A percentile compares a stretch with the other conserved stretches of the same genome.
These are phyloP conservation scores for Pogonognathellus flavescens DNA, from an alignment of 1,140 invertebrate genomes.

Conservation along the genomic window DNA sequence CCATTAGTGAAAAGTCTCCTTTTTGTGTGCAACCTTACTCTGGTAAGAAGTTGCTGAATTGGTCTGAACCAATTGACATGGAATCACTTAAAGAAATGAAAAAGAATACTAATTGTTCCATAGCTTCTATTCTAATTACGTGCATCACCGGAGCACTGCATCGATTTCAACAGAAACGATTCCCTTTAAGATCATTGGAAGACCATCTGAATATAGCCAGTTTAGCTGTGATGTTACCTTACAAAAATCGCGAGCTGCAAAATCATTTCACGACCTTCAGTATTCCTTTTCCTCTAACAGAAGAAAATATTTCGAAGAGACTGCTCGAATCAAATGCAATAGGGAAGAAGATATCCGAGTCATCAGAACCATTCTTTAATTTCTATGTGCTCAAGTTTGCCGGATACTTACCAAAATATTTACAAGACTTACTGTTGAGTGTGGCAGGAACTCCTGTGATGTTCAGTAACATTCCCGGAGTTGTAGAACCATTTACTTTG, in stretches of 20 bases:
- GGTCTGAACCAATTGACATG: conserved; percentile 28
- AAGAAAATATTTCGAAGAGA: conserved; percentile 6
- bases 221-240: conserved; percentile 56
- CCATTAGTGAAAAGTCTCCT: not conserved
- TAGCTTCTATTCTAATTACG: conserved; percentile 51
- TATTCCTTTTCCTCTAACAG: conserved; percentile 12
- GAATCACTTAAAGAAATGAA: conserved; percentile 44
- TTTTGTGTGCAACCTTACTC: not conserved
- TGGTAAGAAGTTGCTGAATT: conserved; percentile 39
- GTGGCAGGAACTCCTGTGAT: conserved; percentile 54
- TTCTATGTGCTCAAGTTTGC: conserved; percentile 46
- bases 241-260: conserved; percentile 33
- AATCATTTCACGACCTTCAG: conserved; percentile 58
- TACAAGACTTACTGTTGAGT: conserved; percentile 33
- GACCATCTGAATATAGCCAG: conserved; percentile 30
- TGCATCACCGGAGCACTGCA: conserved; percentile 16
- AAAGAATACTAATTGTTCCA: not conserved
- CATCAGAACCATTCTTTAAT: conserved; percentile 54
- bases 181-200: not conserved
- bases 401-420: conserved; percentile 51
- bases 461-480: conserved; percentile 58
- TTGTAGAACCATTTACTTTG: conserved; percentile 33
- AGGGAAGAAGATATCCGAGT: not conserved
- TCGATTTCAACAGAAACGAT: conserved; percentile 30
- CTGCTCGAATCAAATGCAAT: conserved; percentile 26